Evolutionary conservation across 2,888 invertebrate species (phyloP).

Genomic region (Patella caerulea): DNA sequence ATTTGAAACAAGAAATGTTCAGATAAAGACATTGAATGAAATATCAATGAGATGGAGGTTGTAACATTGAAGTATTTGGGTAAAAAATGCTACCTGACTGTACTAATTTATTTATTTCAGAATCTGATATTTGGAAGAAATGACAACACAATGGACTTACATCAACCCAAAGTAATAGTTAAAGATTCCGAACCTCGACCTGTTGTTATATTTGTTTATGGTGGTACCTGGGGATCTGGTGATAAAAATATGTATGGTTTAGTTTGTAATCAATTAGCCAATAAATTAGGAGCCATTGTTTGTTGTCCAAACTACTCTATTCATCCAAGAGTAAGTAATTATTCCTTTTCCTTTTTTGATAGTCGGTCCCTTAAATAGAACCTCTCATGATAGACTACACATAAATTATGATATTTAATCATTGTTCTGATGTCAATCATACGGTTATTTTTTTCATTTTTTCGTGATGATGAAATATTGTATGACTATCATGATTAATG

Average conservation of each 20-base stretch:
- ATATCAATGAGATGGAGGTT: too few relatives aligned
- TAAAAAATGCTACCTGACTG: too few relatives aligned
- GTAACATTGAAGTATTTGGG: too few relatives aligned
- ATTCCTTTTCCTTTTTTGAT: not conserved
- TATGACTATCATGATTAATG: too few relatives aligned
- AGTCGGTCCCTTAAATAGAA: not conserved
- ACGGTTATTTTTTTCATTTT: too few relatives aligned
- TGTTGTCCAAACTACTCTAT: slow-evolving; percentile 67
- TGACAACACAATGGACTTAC: slow-evolving; percentile 60
- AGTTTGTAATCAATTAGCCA: slow-evolving; percentile 61
- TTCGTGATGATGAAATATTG: too few relatives aligned
- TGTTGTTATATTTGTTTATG: slow-evolving; percentile 67
- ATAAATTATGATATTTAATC: too few relatives aligned
- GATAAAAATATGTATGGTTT: slow-evolving; percentile 67
- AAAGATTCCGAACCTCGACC: slow-evolving; percentile 36
- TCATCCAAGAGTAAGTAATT: slow-evolving; percentile 63
- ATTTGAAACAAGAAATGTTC: too few relatives aligned
- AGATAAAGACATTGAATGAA: too few relatives aligned
- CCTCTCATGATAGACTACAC: not conserved
- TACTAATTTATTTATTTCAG: slow-evolving; percentile 39
- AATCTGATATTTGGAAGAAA: slow-evolving; percentile 63
- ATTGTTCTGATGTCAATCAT: too few relatives aligned
- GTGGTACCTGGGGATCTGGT: slow-evolving; percentile 67
- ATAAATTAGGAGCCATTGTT: slow-evolving; percentile 57
- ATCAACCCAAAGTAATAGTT: slow-evolving; percentile 47